Evolutionary conservation across 1,140 invertebrate genomes (phyloP).

Genomic region (Drosophila subobscura): DNA sequence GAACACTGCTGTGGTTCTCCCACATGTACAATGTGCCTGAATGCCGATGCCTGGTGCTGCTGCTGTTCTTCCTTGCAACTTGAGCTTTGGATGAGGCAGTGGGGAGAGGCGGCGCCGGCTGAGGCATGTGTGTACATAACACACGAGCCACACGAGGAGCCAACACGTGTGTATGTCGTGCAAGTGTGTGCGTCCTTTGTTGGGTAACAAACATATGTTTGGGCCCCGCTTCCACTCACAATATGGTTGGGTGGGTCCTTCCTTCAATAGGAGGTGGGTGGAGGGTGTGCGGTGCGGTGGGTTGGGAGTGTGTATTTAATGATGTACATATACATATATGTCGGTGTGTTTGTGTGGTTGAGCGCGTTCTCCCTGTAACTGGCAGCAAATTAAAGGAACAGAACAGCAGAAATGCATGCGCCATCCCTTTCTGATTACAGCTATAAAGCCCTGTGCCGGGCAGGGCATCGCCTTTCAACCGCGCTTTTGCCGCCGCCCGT

Average conservation of each 20-base stretch:
- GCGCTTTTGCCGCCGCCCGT: conserved; percentile 5
- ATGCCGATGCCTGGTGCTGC: too few relatives aligned
- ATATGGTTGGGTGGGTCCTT: conserved; percentile 48
- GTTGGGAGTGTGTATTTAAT: conserved; percentile 19
- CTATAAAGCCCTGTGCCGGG: neutral
- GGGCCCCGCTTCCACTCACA: conserved; percentile 64
- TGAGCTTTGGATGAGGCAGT: too few relatives aligned
- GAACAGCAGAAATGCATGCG: conserved; percentile 4
- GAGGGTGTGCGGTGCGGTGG: conserved; percentile 10
- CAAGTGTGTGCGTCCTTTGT: conserved; percentile 21
- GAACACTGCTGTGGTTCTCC: too few relatives aligned
- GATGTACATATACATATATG: conserved; percentile 2
- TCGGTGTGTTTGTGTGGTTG: neutral
- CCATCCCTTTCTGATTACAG: conserved; percentile 20
- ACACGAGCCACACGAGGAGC: neutral
- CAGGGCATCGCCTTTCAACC: conserved; percentile 13
- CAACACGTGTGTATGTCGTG: neutral
- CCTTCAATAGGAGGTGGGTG: too few relatives aligned
- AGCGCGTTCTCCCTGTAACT: conserved; percentile 26
- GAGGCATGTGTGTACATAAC: too few relatives aligned
- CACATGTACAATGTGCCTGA: too few relatives aligned
- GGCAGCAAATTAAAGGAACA: conserved; percentile 59
- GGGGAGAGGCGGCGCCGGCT: too few relatives aligned
- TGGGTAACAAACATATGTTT: conserved; percentile 74
- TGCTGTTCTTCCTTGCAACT: too few relatives aligned